Evolutionary conservation across 2,888 invertebrate genomes (phyloP), one percentile per base, ranked within the genome.

Genomic region (Escarpia spicata): DNA sequence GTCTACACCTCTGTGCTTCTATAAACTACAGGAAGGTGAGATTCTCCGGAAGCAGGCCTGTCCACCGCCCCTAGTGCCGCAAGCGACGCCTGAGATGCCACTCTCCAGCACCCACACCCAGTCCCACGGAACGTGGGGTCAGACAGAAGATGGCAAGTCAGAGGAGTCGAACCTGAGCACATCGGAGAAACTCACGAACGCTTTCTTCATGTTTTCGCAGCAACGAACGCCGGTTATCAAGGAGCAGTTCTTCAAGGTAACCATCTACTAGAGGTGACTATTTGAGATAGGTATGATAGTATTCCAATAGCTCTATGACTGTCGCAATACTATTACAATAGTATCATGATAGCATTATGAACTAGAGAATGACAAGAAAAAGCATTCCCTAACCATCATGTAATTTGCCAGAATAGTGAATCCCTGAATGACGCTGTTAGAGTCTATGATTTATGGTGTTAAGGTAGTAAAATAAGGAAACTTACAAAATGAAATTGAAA

Each of bases 151-250:
- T 6, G 75, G 19, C 75, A 75, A 26, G 75, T 75, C 75, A 26
- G 75, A 75, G 26, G 75, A 75, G 26, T 15, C 19, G 6, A 26
- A 75, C 75, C 19, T 75, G 75, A 75, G 75, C n/a, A 75, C 75
- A 26, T 75, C 75, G 75, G 75, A 75, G n/a, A 75, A n/a, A 75
- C 75, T 75, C 26, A 75, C 75, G 4, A 75, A 75, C n/a, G 75
- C 75, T 3, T 75, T 75, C 75, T 75, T 75, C 75, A 75, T 75
- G 75, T 75, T 75, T 75, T 75, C 75, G 75, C 75, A 75, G 75
- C 75, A 75, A n/a, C 75, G 75, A 26, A 75, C 75, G 75, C 26
- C 75, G 19, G 75, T 75, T 75, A 75, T 75, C 19, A 75, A 75
- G 26, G 75, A 75, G 4, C 75, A 75, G 6, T 75, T 75, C 75